phyloP scores from a whole-genome alignment of 2,888 invertebrate species.

The Protophormia terraenovae region DNA sequence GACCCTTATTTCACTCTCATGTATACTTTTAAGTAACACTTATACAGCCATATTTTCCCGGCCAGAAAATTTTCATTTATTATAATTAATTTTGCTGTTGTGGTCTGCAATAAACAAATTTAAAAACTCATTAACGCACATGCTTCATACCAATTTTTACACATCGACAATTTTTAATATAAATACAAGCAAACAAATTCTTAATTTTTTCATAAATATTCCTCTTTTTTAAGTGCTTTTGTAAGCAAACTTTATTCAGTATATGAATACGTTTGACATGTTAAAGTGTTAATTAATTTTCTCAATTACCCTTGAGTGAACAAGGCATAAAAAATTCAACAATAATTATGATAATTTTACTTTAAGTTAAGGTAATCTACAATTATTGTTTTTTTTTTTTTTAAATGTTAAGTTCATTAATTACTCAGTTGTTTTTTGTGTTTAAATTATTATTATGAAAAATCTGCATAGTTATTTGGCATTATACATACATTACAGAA shows the following conservation, averaged over 20 bases:
- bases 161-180: background rate
- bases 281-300: conserved; percentile 36
- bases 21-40: background rate
- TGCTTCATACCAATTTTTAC: background rate
- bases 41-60: background rate
- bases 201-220: background rate
- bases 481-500: background rate
- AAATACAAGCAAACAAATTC: background rate
- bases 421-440: background rate
- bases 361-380: background rate
- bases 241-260: background rate
- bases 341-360: background rate
- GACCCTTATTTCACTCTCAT: background rate
- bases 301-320: conserved; percentile 20
- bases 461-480: background rate
- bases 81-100: background rate
- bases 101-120: background rate
- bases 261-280: conserved; percentile 27
- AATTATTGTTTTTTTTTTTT: background rate
- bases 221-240: background rate
- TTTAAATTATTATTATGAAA: background rate
- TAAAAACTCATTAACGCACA: conserved; percentile 15
- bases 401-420: background rate
- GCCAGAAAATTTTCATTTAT: background rate
- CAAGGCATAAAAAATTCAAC: background rate